Percentiles rank a stretch among this genome's conserved stretches.
Evolutionary conservation across 2,888 invertebrate species (phyloP).

Genomic region (Idaea dimidiata): DNA sequence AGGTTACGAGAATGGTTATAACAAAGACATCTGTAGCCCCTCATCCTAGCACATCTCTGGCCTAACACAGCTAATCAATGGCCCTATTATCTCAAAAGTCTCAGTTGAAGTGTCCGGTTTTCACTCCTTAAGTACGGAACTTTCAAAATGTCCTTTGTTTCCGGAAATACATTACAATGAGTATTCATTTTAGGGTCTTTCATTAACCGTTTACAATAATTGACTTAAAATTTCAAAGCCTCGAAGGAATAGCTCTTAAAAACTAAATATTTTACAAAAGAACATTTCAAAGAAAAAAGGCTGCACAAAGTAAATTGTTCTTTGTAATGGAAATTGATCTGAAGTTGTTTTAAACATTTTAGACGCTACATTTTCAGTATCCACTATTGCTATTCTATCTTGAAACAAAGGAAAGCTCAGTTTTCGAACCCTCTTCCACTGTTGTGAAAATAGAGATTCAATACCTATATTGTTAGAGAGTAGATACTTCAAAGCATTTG

Average conservation of each 20-base stretch:
- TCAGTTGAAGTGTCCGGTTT: too few relatives aligned
- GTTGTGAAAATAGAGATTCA: not conserved
- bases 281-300: not conserved
- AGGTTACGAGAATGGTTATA: too few relatives aligned
- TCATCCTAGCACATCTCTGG: too few relatives aligned
- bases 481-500: not conserved
- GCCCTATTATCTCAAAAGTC: too few relatives aligned
- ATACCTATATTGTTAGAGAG: not conserved
- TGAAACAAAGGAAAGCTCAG: not conserved
- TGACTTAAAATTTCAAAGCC: not conserved
- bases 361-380: not conserved
- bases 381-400: not conserved
- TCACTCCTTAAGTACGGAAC: too few relatives aligned
- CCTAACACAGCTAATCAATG: too few relatives aligned
- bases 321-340: conserved; percentile 1
- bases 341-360: not conserved
- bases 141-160: too few relatives aligned
- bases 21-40: too few relatives aligned
- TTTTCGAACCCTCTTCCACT: not conserved
- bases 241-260: not conserved
- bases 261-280: not conserved
- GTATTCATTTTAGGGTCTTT: too few relatives aligned
- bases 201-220: not conserved
- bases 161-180: too few relatives aligned
- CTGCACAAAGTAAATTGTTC: not conserved